phyloP scores from a whole-genome alignment of 2,888 invertebrate species.

The Trachelus stipa region DNA sequence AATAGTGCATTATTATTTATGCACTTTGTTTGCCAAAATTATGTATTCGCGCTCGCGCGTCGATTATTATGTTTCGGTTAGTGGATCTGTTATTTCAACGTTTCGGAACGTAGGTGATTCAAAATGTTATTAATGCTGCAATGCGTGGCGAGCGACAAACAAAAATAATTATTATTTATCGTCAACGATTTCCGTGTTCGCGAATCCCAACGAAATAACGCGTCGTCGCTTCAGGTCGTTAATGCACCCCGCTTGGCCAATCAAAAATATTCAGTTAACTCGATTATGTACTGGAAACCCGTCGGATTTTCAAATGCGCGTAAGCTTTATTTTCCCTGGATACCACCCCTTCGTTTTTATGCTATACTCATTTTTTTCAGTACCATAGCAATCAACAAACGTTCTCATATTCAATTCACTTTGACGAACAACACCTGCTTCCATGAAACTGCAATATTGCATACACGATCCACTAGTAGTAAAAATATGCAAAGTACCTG shows the following conservation, averaged over 20 bases:
- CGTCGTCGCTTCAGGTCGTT: not conserved
- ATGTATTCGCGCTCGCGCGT: conserved; percentile 56
- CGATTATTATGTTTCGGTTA: conserved; percentile 65
- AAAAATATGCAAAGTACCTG: not conserved
- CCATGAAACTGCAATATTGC: not conserved
- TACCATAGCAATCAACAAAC: not conserved
- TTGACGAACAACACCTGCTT: not conserved
- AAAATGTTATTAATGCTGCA: conserved; percentile 65
- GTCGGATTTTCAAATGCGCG: not conserved
- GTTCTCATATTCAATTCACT: not conserved
- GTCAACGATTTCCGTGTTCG: conserved; percentile 63
- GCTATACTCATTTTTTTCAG: not conserved
- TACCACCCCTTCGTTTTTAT: not conserved
- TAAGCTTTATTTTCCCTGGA: not conserved
- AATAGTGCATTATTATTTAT: conserved; percentile 65
- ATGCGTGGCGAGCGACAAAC: conserved; percentile 58
- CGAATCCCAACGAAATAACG: conserved; percentile 47
- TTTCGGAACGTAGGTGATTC: conserved; percentile 48
- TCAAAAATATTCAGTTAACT: not conserved
- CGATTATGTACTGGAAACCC: not conserved
- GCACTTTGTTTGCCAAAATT: conserved; percentile 66
- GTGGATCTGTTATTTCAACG: conserved; percentile 63
- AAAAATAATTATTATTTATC: conserved; percentile 67
- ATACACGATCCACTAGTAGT: not conserved
- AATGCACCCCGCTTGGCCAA: not conserved